phyloP scores from a whole-genome alignment of 2,113 vertebrate species.

The Microcebus jonahi region DNA sequence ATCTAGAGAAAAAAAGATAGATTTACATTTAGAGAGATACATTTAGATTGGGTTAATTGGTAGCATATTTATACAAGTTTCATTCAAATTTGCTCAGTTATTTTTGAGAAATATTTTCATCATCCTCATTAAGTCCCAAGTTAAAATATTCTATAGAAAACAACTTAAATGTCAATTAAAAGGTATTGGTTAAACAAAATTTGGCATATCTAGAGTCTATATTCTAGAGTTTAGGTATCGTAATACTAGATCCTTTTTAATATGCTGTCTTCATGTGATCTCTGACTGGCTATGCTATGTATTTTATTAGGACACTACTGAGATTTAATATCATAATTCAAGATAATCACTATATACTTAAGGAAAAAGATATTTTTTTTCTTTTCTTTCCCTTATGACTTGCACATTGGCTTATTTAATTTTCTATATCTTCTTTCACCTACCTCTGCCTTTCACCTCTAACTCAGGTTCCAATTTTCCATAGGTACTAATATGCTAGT shows the following conservation, averaged over 20 bases:
- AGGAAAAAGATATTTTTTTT: background rate
- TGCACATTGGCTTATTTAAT: background rate
- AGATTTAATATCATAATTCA: background rate
- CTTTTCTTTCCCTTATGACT: background rate
- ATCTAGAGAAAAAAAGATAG: background rate
- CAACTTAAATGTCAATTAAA: background rate
- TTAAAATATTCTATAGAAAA: background rate
- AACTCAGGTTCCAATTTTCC: background rate
- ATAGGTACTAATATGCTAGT: background rate
- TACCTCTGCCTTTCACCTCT: background rate
- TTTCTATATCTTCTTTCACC: background rate
- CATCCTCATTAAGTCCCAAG: background rate
- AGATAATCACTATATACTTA: background rate
- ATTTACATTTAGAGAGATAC: background rate
- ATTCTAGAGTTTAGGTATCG: background rate
- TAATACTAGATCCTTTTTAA: background rate
- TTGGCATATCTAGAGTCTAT: background rate
- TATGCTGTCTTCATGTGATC: background rate
- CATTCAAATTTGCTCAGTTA: background rate
- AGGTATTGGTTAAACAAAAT: background rate
- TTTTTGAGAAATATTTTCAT: conserved; percentile 18
- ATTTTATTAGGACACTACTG: background rate
- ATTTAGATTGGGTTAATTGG: background rate
- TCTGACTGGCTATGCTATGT: background rate
- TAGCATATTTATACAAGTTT: background rate